phyloP scores from a whole-genome alignment of 2,113 vertebrate genomes.

The Cheirogaleus medius region DNA sequence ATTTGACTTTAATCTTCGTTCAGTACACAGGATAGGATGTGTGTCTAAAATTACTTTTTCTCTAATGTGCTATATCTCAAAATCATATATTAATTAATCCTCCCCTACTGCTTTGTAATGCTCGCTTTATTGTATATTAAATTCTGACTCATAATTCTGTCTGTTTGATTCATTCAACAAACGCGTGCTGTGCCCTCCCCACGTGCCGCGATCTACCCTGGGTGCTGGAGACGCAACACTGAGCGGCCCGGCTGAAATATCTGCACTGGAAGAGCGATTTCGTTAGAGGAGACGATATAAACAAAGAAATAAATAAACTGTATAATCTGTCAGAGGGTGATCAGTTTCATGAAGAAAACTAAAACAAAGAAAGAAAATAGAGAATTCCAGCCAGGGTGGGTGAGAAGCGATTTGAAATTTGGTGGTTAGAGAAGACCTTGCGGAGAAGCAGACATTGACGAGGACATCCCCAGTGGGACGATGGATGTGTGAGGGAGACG shows the following conservation, averaged over 20 bases:
- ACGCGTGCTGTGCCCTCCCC: not conserved
- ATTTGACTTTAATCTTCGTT: conserved; percentile 40
- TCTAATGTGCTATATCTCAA: conserved; percentile 9
- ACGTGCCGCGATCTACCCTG: fast-evolving
- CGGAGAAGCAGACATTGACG: not conserved
- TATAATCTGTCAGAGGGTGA: too few species aligned
- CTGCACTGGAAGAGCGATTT: not conserved
- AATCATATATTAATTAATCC: not conserved
- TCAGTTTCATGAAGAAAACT: not conserved
- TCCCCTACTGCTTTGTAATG: not conserved
- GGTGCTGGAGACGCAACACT: fast-evolving
- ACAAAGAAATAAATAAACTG: not conserved
- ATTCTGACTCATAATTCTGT: not conserved
- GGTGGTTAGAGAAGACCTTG: not conserved
- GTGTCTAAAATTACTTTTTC: conserved; percentile 31
- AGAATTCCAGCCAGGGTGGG: not conserved
- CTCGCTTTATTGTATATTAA: not conserved
- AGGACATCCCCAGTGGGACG: not conserved
- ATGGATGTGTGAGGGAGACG: fast-evolving
- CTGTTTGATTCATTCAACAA: not conserved
- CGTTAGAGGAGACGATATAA: not conserved
- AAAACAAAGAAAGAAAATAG: not conserved
- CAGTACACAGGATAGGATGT: not conserved
- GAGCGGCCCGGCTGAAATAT: fast-evolving
- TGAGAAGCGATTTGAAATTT: not conserved